A percentile compares a stretch with the other conserved stretches of the same genome.
Conservation (phyloP, 2,888 invertebrate species). For the Argyra leucocephala region DNA sequence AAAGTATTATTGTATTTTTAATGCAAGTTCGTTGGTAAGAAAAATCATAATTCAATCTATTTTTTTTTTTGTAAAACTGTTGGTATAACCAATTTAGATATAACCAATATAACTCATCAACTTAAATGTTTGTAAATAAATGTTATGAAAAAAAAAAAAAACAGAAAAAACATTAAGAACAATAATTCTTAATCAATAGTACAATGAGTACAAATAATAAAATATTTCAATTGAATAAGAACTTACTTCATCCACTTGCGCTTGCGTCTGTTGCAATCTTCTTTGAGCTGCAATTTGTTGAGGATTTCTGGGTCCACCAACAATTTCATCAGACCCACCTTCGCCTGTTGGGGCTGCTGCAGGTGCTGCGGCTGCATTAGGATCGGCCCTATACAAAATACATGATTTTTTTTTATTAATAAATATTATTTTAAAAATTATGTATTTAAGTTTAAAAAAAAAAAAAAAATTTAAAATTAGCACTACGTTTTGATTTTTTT, state of each 20-base stretch:
- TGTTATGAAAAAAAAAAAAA: no score
- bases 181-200: no score
- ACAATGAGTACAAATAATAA: neutral
- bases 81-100: no score
- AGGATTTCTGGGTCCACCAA: constrained; percentile 76
- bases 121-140: no score
- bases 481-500: neutral
- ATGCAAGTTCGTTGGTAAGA: no score
- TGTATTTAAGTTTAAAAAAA: neutral
- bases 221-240: neutral
- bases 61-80: no score
- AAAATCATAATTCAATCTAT: no score
- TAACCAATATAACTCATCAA: no score
- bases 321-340: constrained; percentile 66
- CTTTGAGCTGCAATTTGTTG: constrained; percentile 77
- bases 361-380: constrained; percentile 40
- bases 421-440: neutral
- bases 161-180: no score
- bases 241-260: constrained; percentile 70
- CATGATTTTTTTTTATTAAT: neutral
- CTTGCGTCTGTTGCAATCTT: constrained; percentile 73
- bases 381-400: constrained; percentile 20
- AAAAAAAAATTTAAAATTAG: neutral
- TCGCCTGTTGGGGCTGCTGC: constrained; percentile 52
- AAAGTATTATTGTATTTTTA: no score